Percentiles rank a stretch among this genome's conserved stretches.
phyloP scores from a whole-genome alignment of 2,888 invertebrate species.

The Eupithecia subfuscata region DNA sequence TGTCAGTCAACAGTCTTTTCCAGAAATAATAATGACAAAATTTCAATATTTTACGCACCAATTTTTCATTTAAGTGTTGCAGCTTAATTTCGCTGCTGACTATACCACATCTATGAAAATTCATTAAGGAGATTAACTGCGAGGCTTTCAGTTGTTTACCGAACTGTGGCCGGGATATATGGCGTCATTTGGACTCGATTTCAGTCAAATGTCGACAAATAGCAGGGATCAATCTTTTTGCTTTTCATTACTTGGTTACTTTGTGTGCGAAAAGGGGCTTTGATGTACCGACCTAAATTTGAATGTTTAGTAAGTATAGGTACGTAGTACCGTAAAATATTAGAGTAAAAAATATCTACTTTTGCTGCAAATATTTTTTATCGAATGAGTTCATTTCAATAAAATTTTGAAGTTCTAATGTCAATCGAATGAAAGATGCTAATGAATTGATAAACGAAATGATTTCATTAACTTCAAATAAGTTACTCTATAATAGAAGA shows the following conservation, averaged over 20 bases:
- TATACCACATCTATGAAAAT: conserved; percentile 61
- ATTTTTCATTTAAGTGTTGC: no score
- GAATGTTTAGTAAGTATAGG: no score
- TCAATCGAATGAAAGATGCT: no score
- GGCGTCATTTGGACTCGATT: conserved; percentile 16
- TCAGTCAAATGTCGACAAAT: conserved; percentile 25
- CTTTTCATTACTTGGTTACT: conserved; percentile 7
- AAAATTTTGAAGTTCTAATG: no score
- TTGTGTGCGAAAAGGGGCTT: not conserved
- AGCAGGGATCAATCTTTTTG: conserved; percentile 9
- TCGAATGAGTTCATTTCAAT: no score
- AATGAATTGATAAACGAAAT: not conserved
- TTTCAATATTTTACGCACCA: no score
- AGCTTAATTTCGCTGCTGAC: not conserved
- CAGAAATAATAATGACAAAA: no score
- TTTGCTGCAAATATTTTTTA: no score
- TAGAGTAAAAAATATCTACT: no score
- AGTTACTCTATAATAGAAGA: not conserved
- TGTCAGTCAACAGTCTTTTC: no score
- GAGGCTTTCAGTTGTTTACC: conserved; percentile 32
- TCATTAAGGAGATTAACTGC: conserved; percentile 69
- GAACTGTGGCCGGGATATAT: conserved; percentile 26
- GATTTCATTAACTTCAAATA: not conserved
- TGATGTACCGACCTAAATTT: no score
- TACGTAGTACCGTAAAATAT: no score